Percentiles rank a stretch among this genome's conserved stretches.
Conservation (phyloP, 2,113 vertebrate species). For the Clarias macrocephalus region DNA sequence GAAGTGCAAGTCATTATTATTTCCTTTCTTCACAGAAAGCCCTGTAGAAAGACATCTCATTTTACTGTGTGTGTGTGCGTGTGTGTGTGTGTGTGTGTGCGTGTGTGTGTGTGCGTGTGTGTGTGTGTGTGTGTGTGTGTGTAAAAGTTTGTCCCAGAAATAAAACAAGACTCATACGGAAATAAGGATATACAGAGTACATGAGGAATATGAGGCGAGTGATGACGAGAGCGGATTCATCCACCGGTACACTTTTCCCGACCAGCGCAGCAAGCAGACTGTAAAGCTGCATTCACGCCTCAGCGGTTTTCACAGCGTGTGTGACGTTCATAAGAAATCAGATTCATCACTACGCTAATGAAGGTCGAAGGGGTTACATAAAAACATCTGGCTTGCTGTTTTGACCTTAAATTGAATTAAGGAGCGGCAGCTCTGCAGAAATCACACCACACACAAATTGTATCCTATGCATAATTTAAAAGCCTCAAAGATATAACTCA, state of each 20-base stretch:
- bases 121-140: not conserved
- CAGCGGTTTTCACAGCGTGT: conserved; percentile 58
- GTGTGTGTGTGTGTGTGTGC: not conserved
- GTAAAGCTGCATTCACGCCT: conserved; percentile 55
- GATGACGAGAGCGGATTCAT: not conserved
- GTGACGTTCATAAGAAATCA: conserved; percentile 65
- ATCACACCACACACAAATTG: not conserved
- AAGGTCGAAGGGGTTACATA: conserved; percentile 55
- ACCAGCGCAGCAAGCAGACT: not conserved
- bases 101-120: not conserved
- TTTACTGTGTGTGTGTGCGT: not conserved
- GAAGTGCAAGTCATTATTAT: conserved; percentile 11
- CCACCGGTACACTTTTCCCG: not conserved
- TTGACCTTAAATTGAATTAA: not conserved
- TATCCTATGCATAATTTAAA: not conserved
- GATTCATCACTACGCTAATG: conserved; percentile 52
- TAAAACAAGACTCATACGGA: not conserved
- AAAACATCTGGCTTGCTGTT: conserved; percentile 24
- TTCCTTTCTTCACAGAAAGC: not conserved
- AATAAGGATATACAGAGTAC: not conserved
- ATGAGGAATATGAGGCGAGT: not conserved
- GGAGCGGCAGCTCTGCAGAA: not conserved
- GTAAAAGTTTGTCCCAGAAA: not conserved
- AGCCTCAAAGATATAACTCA: not conserved
- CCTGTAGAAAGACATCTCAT: not conserved